Base-by-base conservation (phyloP, 2,797 vertebrate species). In the Pelobates cultripes region DNA sequence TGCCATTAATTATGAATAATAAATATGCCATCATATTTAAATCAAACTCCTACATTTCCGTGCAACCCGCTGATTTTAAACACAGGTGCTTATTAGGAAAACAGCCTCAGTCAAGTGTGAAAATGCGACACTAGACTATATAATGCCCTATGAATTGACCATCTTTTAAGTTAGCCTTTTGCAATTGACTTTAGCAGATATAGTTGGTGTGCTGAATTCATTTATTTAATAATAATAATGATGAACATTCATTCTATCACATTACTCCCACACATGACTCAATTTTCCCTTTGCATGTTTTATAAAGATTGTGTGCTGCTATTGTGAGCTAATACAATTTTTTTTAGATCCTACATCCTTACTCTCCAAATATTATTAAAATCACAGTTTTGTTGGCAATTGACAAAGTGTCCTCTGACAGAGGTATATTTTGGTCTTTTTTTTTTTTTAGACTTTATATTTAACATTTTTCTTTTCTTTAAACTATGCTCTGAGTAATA, bases 1-100 rank as follows among this genome's bases (percentile, higher is more conserved):
- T 74, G 7, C 40, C 51, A 55, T n/a, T 72, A 41, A 28, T 40
- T 53, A 72, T 41, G 47, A 72, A 72, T 71, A 71, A 71, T 53
- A 72, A 55, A 55, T 72, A 55, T 72, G 45, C 12, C 17, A 55
- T 55, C 70, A 72, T 9, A 7, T 15, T 70, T 45, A 44, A 70
- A 70, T 68, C 66, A 40, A 68, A 43, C 66, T 42, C 66, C 66
- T 14, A 68, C 66, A 43, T 40, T 7, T 68, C 10, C 70, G 7
- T 71, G 70, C 43, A 71, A 3, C 15, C 45, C 43, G 28, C 70
- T 71, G 44, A 51, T 71, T 14, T 71, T 2, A 70, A 51, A 57
- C 4, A 57, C 55, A 57, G 14, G 40, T 42, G 41, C 40, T 42
- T 7, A 68, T 68, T 68, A 68, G 12, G 4, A 68, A 68, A 42